These are phyloP conservation scores for Steinernema hermaphroditum DNA, from an alignment of 2,888 invertebrate species.

Conservation along the genomic window DNA sequence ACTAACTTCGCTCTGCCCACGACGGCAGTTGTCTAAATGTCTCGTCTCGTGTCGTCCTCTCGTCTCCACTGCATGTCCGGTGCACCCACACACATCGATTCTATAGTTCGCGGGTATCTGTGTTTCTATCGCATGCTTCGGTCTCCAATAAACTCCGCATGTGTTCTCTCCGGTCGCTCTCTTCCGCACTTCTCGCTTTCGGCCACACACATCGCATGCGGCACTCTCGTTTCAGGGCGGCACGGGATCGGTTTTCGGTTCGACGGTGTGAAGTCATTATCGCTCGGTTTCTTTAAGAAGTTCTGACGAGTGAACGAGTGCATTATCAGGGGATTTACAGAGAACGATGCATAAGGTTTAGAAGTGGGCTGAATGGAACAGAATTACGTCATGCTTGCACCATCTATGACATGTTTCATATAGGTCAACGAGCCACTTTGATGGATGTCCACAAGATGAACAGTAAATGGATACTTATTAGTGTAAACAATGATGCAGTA, in stretches of 20 bases:
- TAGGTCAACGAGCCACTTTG: too few species aligned
- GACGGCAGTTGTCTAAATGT: background rate
- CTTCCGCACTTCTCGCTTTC: background rate
- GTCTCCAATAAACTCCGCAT: background rate
- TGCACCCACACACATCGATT: background rate
- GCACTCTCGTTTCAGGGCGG: background rate
- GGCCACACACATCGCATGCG: background rate
- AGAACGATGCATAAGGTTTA: too few species aligned
- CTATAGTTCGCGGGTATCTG: slow-evolving; percentile 10
- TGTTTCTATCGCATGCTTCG: slow-evolving; percentile 25
- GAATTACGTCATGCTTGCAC: too few species aligned
- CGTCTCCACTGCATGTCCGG: background rate
- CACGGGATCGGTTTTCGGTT: background rate
- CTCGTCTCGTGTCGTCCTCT: background rate
- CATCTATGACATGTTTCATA: too few species aligned
- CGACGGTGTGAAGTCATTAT: background rate
- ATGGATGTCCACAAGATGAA: too few species aligned
- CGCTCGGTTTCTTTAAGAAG: background rate
- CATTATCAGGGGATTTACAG: too few species aligned
- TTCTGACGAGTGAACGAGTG: too few species aligned
- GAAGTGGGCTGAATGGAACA: too few species aligned
- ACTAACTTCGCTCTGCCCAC: slow-evolving; percentile 7
- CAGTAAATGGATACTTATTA: too few species aligned
- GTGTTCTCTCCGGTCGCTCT: background rate
- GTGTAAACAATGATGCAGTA: too few species aligned